Evolutionary conservation across 2,888 invertebrate species (phyloP), one percentile per base, ranked within the genome.

Genomic region (Drosophila colorata): DNA sequence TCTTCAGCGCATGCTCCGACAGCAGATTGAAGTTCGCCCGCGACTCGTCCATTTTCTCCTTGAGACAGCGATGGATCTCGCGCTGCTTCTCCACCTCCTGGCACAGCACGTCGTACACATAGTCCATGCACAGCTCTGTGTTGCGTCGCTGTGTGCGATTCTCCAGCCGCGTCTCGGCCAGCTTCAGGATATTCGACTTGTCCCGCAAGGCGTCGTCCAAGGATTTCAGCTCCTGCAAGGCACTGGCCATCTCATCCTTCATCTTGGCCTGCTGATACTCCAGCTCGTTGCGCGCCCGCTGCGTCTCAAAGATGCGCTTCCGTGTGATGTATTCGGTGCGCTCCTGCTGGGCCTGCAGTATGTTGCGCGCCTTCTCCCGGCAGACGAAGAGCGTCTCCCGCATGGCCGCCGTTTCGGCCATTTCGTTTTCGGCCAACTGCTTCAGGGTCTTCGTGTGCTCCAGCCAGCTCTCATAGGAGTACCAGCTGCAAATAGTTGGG

Each of bases 91-190:
- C 90, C 0, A 96, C 95, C 92, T 97, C 96, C 46, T 95, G 94
- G 80, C 95, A 95, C 59, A 97, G 92, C 0, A 96, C 96, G 0
- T 94, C 90, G 79, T 97, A 95, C 0, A 95, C 94, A 78, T 96
- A 95, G 81, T 97, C 97, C 13, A 95, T 91, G 0, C 96, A 96
- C 51, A 96, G 91, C 90, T 98, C 98, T 55, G 94, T 94, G 7
- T 96, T 96, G 2, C 95, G 95, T 18, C 97, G 93, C 91, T 96
- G 95, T 0, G 95, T 95, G 63, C 97, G 93, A 88, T 96, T 97
- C 92, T 98, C 97, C 64, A 98, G 93, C 33, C 98, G 94, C 0
- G 98, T 97, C 92, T 98, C 96, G 4, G 96, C 97, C 69, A 98
- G 93, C 92, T 98, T 98, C 53, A 96, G 92, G 3, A 95, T 95